These are phyloP conservation scores for Pomacea maculata DNA, from an alignment of 1,140 invertebrate genomes.

Conservation along the genomic window DNA sequence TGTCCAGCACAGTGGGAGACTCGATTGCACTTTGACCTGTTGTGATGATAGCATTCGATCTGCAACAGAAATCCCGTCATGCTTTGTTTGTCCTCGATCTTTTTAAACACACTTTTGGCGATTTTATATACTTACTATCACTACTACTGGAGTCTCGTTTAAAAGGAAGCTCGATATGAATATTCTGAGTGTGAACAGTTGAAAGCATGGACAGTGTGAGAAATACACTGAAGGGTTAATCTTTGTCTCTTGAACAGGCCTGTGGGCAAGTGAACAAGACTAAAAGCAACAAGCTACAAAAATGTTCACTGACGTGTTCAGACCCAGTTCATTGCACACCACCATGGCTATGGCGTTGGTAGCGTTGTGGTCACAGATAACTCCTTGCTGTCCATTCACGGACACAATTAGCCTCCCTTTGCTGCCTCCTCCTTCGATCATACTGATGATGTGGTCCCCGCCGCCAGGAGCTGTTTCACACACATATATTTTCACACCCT, in stretches of 20 bases:
- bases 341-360: slow-evolving; percentile 75
- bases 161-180: too few species aligned
- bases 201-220: too few species aligned
- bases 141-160: too few species aligned
- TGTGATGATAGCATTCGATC: too few species aligned
- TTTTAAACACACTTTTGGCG: too few species aligned
- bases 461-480: slow-evolving; percentile 17
- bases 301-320: slow-evolving; percentile 21
- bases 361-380: slow-evolving; percentile 81
- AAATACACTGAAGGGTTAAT: too few species aligned
- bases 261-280: neutral
- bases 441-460: slow-evolving; percentile 13
- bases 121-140: too few species aligned
- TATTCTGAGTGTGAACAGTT: too few species aligned
- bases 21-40: too few species aligned
- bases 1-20: slow-evolving; percentile 68
- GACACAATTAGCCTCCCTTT: slow-evolving; percentile 76
- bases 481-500: neutral
- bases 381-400: slow-evolving; percentile 75
- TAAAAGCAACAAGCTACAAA: slow-evolving; percentile 1
- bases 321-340: slow-evolving; percentile 73
- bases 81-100: too few species aligned
- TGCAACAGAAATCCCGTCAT: too few species aligned
- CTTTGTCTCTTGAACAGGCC: neutral
- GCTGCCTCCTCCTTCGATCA: slow-evolving; percentile 19